Conservation (phyloP, 2,888 invertebrate genomes). For the Epirrhoe alternata region DNA sequence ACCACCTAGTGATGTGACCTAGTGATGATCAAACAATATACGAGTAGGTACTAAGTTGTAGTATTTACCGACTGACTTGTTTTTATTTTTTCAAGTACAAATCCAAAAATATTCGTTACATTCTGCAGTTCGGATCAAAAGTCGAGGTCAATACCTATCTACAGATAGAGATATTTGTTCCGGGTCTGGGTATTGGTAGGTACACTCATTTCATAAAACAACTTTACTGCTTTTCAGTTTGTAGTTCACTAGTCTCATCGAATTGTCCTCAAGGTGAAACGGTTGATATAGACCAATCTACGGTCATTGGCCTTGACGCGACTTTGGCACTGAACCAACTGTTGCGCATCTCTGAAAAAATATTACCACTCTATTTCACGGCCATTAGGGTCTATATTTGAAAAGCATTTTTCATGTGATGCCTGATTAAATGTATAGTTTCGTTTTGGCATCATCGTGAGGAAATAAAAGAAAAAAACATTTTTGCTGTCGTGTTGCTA, state of each 20-base stretch:
- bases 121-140: no score
- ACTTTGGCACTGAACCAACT: slow-evolving; percentile 61
- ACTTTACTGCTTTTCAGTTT: neutral
- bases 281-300: slow-evolving; percentile 48
- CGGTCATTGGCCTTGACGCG: slow-evolving; percentile 66
- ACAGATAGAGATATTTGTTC: no score
- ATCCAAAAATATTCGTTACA: no score
- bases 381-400: slow-evolving; percentile 28
- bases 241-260: neutral
- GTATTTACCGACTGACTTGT: neutral
- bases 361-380: slow-evolving; percentile 26
- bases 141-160: no score
- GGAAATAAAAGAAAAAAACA: slow-evolving; percentile 38
- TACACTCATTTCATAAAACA: neutral
- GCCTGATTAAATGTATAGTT: slow-evolving; percentile 27
- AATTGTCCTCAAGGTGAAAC: slow-evolving; percentile 57
- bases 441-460: slow-evolving; percentile 37
- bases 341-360: slow-evolving; percentile 40
- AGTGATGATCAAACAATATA: neutral
- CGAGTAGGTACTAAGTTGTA: neutral
- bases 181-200: neutral
- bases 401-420: slow-evolving; percentile 12
- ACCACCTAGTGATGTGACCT: no score
- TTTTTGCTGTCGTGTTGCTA: slow-evolving; percentile 18
- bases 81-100: neutral